phyloP scores from a whole-genome alignment of 2,797 vertebrate genomes.

The Hippopotamyrus pictus region DNA sequence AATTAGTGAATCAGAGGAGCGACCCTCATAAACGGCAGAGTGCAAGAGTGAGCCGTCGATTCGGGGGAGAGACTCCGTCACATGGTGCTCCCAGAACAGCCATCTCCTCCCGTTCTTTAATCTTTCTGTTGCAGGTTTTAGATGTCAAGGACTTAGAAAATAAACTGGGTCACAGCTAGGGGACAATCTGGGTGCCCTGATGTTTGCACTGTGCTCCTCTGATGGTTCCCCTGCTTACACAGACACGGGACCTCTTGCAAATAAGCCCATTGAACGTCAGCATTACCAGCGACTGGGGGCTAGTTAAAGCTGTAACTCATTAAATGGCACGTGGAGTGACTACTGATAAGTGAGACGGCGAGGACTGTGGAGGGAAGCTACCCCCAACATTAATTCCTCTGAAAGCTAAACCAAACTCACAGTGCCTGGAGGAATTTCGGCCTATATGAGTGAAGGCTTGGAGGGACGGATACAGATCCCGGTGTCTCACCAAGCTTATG shows the following conservation, averaged over 20 bases:
- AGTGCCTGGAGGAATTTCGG: constrained; percentile 5
- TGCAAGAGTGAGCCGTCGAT: not conserved
- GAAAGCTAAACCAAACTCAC: not conserved
- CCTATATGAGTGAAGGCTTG: not conserved
- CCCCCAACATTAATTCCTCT: not conserved
- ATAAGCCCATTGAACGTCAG: not conserved
- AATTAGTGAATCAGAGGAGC: not conserved
- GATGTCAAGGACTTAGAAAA: not conserved
- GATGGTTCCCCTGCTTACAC: not conserved
- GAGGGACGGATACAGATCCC: not conserved
- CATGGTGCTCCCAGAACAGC: not conserved
- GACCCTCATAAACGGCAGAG: not conserved
- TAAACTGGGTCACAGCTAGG: not conserved
- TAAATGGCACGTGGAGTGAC: not conserved
- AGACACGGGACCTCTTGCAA: not conserved
- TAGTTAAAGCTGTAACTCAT: not conserved
- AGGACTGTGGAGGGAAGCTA: not conserved
- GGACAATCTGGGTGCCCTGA: not conserved
- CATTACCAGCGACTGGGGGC: not conserved
- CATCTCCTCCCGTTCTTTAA: not conserved
- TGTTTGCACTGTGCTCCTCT: not conserved
- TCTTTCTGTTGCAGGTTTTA: not conserved
- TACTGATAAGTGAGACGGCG: not conserved
- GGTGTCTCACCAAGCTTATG: not conserved
- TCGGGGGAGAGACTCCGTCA: not conserved